Percentiles rank a stretch among this genome's conserved stretches.
Conservation (phyloP, 2,113 vertebrate species). For the Petaurus breviceps region DNA sequence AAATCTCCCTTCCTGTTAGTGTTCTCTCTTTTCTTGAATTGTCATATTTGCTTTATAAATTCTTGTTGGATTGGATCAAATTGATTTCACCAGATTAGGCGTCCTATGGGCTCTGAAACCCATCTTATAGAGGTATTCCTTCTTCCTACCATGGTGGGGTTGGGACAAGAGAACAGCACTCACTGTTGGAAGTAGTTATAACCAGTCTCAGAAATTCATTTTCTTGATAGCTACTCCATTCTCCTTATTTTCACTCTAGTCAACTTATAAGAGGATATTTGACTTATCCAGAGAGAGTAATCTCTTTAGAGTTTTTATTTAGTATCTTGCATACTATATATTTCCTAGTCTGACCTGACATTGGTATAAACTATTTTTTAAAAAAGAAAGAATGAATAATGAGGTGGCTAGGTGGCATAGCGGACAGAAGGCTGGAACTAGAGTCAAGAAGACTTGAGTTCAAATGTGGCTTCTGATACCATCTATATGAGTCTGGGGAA, state of each 20-base stretch:
- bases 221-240: neutral
- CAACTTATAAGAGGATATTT: slow-evolving; percentile 37
- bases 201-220: neutral
- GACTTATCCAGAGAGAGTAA: slow-evolving; percentile 10
- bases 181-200: neutral
- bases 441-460: neutral
- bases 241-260: neutral
- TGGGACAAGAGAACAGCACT: neutral
- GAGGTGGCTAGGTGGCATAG: neutral
- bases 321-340: neutral
- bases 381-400: slow-evolving; percentile 9
- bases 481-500: neutral
- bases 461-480: neutral
- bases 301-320: slow-evolving; percentile 24
- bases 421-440: neutral
- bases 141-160: neutral
- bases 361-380: slow-evolving; percentile 38
- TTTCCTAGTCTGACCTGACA: slow-evolving; percentile 15
- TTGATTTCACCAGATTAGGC: neutral
- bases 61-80: neutral
- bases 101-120: neutral
- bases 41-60: neutral
- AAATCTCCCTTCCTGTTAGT: neutral
- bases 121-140: neutral
- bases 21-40: neutral